phyloP scores from a whole-genome alignment of 2,797 vertebrate genomes.

The Staurois parvus region DNA sequence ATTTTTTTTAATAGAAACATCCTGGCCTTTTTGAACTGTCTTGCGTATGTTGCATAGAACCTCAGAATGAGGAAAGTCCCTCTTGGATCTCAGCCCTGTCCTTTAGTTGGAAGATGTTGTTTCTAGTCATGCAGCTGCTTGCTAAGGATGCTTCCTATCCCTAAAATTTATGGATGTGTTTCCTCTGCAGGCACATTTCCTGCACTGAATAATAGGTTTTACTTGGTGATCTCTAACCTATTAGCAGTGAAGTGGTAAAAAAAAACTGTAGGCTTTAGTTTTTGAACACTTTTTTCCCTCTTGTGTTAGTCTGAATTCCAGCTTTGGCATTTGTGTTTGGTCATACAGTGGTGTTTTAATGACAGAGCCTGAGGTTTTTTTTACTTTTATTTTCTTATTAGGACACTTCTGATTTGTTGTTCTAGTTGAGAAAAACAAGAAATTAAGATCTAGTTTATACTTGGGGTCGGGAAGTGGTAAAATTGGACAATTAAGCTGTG shows the following conservation, averaged over 20 bases:
- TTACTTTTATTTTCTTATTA: no score
- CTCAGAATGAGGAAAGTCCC: constrained; percentile 47
- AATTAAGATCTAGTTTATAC: no score
- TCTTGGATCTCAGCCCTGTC: constrained; percentile 43
- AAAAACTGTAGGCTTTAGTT: not conserved
- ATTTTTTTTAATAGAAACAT: constrained; percentile 7
- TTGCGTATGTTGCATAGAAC: constrained; percentile 36
- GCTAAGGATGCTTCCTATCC: constrained; percentile 32
- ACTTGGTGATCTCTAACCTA: constrained; percentile 47
- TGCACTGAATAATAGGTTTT: constrained; percentile 54
- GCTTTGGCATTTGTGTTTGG: constrained; percentile 11
- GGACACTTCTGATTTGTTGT: no score
- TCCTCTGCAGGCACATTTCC: constrained; percentile 38
- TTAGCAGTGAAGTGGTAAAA: constrained; percentile 5
- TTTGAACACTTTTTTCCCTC: not conserved
- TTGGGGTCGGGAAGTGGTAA: no score
- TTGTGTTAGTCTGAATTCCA: not conserved
- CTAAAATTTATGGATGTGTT: constrained; percentile 49
- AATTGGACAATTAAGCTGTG: no score
- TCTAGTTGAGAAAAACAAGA: no score
- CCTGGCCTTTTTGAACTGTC: not conserved
- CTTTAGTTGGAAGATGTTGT: constrained; percentile 44
- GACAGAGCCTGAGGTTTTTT: not conserved
- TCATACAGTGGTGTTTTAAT: not conserved
- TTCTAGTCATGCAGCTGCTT: constrained; percentile 48